Evolutionary conservation across 2,113 vertebrate genomes (phyloP).

Genomic region (Semnornis frantzii): DNA sequence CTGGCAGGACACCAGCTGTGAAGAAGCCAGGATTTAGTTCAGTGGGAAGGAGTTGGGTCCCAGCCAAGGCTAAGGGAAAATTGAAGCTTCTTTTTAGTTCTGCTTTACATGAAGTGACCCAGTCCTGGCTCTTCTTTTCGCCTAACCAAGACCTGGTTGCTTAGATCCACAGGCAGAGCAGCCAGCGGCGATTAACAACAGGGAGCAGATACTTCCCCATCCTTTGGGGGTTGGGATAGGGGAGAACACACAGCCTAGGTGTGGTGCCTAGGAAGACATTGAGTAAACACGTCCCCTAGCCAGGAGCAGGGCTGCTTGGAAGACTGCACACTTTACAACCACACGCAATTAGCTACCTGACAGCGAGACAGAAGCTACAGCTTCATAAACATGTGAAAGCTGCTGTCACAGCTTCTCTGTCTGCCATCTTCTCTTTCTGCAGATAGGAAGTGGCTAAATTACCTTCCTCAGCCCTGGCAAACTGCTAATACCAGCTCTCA

Average conservation of each 20-base stretch:
- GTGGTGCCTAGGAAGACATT: neutral
- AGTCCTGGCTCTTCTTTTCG: neutral
- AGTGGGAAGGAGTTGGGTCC: neutral
- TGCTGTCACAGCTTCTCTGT: neutral
- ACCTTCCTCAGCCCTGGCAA: neutral
- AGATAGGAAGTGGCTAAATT: slow-evolving; percentile 10
- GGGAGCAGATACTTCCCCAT: neutral
- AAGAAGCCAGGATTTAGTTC: neutral
- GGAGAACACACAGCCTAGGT: neutral
- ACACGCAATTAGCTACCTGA: neutral
- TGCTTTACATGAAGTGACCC: neutral
- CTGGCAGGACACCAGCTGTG: slow-evolving; percentile 1
- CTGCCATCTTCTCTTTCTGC: neutral
- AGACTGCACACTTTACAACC: neutral
- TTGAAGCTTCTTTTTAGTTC: neutral
- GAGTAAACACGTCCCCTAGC: neutral
- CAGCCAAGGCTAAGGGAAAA: neutral
- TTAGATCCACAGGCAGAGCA: neutral
- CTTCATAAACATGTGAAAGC: slow-evolving; percentile 6
- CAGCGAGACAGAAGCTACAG: slow-evolving; percentile 5
- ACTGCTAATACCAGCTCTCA: neutral
- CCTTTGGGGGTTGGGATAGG: neutral
- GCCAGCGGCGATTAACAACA: neutral
- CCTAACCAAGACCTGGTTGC: neutral
- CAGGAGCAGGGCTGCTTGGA: neutral